These are phyloP conservation scores for Agrotis puta DNA, from an alignment of 2,888 invertebrate species.

Conservation along the genomic window DNA sequence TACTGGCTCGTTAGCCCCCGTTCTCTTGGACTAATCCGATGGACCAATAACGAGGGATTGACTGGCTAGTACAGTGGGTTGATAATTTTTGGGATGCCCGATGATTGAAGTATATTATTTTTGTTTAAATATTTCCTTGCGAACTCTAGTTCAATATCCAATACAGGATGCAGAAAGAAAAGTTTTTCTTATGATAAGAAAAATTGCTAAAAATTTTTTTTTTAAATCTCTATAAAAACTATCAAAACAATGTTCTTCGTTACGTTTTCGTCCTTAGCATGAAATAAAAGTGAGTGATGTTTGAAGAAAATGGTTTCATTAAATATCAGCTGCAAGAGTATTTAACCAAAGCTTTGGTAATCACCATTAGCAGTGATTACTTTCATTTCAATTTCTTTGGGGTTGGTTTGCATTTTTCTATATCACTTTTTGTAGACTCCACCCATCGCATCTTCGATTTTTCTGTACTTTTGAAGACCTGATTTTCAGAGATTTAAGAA, in stretches of 20 bases:
- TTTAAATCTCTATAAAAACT: neutral
- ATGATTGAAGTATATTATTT: neutral
- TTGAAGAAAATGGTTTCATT: constrained; percentile 29
- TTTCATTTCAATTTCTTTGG: too few species aligned
- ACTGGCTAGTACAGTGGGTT: neutral
- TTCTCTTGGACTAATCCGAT: constrained; percentile 29
- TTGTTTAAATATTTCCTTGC: neutral
- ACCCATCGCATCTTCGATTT: too few species aligned
- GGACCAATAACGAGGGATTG: constrained; percentile 4
- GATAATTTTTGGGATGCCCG: neutral
- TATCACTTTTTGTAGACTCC: too few species aligned
- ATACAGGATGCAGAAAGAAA: too few species aligned
- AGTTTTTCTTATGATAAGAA: too few species aligned
- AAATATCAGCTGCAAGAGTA: constrained; percentile 2
- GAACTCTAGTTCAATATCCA: too few species aligned
- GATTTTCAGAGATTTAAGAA: too few species aligned
- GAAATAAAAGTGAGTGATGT: constrained; percentile 22
- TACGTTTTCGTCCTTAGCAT: constrained; percentile 8
- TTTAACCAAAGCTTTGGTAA: neutral
- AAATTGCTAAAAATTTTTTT: too few species aligned
- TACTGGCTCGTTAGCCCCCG: constrained; percentile 46
- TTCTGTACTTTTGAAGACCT: too few species aligned
- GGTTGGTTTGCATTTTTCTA: too few species aligned
- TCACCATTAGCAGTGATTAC: neutral
- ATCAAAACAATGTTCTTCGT: neutral